A percentile compares a stretch with the other conserved stretches of the same genome.
phyloP scores from a whole-genome alignment of 2,888 invertebrate species.

The Abscondita cerata region DNA sequence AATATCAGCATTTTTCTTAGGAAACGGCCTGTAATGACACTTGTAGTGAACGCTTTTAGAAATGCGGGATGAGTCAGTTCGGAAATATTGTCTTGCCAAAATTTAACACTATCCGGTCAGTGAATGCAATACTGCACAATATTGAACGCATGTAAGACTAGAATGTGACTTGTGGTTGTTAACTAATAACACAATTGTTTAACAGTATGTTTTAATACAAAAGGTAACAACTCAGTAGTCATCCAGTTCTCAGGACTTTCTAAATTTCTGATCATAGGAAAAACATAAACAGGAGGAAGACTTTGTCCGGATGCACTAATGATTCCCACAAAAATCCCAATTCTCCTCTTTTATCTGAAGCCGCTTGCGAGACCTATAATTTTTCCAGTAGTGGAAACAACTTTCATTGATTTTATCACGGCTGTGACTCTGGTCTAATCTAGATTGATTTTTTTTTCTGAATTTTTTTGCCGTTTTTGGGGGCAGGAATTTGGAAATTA shows the following conservation, averaged over 20 bases:
- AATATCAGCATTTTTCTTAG: no score
- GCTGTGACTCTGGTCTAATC: slow-evolving; percentile 32
- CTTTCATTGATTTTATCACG: slow-evolving; percentile 37
- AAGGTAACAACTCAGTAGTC: no score
- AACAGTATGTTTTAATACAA: slow-evolving; percentile 45
- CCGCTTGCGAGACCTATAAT: slow-evolving; percentile 50
- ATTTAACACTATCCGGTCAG: no score
- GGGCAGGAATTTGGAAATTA: no score
- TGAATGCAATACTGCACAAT: no score
- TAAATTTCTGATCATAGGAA: slow-evolving; percentile 17
- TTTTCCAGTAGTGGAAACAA: slow-evolving; percentile 39
- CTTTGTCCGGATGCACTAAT: slow-evolving; percentile 46
- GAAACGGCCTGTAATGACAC: no score
- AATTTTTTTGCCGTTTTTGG: no score
- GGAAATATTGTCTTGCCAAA: no score
- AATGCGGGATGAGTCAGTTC: no score
- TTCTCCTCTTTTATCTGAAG: slow-evolving; percentile 52
- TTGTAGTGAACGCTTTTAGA: no score
- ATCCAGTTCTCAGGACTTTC: slow-evolving; percentile 44
- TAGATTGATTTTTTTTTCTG: slow-evolving; percentile 9
- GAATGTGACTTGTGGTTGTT: slow-evolving; percentile 49
- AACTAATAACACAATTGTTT: no score
- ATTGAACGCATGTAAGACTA: no score
- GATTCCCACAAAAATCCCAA: slow-evolving; percentile 48
- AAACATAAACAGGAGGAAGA: slow-evolving; percentile 50